Conservation (phyloP, 64 coral and sea anemone genomes). For the Pachyseris speciosa region DNA sequence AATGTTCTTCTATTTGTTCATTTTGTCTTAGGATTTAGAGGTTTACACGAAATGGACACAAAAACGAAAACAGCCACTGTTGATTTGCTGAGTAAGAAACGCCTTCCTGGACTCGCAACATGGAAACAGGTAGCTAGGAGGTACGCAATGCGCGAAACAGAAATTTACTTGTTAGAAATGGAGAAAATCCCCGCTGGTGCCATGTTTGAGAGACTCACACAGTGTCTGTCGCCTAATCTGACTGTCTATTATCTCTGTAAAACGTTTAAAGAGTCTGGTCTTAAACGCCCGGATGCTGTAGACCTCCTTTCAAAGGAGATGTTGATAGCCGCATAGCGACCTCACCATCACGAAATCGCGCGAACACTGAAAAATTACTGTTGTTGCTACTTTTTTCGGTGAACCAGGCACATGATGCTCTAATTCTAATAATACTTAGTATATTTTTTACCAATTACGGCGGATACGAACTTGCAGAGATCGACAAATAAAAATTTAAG, state of each 20-base stretch:
- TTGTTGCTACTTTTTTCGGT: too few relatives aligned
- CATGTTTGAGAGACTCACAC: background rate
- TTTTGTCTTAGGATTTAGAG: background rate
- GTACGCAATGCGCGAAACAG: conserved; percentile 17
- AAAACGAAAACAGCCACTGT: background rate
- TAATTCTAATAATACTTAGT: too few relatives aligned
- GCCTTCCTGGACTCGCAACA: background rate
- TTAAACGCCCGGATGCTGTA: conserved; percentile 1
- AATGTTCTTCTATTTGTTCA: background rate
- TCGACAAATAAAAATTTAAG: too few relatives aligned
- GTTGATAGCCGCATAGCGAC: background rate
- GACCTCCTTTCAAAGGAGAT: background rate
- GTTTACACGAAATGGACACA: background rate
- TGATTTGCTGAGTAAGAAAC: conserved; percentile 21
- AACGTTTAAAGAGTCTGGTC: conserved; percentile 19
- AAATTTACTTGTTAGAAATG: background rate
- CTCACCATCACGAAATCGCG: too few relatives aligned
- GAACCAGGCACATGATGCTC: too few relatives aligned
- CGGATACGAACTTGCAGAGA: too few relatives aligned
- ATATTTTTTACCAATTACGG: too few relatives aligned
- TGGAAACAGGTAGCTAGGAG: conserved; percentile 29
- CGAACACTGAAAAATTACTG: background rate
- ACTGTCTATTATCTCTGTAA: conserved; percentile 20
- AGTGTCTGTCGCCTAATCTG: conserved; percentile 10
- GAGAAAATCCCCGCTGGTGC: conserved; percentile 10